Conservation (phyloP, 2,888 invertebrate genomes). For the Cheilosia vernalis region DNA sequence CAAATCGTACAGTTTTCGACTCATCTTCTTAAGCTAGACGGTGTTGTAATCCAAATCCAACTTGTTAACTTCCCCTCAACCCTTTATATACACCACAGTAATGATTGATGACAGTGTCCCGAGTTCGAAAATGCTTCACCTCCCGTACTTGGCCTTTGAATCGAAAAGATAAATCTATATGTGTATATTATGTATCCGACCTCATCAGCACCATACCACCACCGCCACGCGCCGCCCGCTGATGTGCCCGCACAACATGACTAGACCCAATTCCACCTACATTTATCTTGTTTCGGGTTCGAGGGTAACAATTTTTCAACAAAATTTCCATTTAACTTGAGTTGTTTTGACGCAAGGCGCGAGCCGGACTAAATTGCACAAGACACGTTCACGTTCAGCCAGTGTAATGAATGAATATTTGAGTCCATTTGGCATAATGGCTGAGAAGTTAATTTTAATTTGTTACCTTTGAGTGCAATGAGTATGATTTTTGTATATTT, state of each 20-base stretch:
- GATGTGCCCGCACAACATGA: conserved; percentile 9
- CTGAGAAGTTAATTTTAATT: conserved; percentile 1
- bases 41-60: no score
- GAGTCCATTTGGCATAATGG: conserved; percentile 11
- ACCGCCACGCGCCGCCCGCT: conserved; percentile 18
- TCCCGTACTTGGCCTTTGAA: no score
- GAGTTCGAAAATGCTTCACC: no score
- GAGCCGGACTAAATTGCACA: conserved; percentile 24
- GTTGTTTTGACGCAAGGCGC: conserved; percentile 36
- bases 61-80: no score
- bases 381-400: neutral
- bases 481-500: neutral
- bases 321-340: conserved; percentile 7
- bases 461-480: neutral
- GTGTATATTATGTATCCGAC: neutral
- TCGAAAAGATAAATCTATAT: no score
- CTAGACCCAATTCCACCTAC: neutral
- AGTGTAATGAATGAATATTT: conserved; percentile 22
- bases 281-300: conserved; percentile 10
- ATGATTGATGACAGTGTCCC: no score
- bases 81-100: no score
- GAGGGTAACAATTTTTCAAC: conserved; percentile 15
- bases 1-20: no score
- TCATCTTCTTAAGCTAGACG: no score
- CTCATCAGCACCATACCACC: neutral